Evolutionary conservation across 1,140 invertebrate genomes (phyloP).

Genomic region (Ips nitidus): DNA sequence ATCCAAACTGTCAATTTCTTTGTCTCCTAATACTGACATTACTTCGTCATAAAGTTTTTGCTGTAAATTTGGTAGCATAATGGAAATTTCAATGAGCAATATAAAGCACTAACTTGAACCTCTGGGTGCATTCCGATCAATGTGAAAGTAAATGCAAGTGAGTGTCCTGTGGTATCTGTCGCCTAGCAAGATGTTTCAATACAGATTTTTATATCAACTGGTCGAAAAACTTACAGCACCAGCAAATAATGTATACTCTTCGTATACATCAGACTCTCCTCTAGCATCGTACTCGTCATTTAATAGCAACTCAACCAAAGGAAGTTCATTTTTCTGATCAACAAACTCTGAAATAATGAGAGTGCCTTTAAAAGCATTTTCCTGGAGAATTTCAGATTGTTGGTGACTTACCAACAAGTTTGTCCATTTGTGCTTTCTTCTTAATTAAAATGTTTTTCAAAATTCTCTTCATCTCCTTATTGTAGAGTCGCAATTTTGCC

Average conservation of each 20-base stretch:
- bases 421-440: background rate
- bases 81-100: background rate
- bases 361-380: background rate
- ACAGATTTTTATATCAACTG: background rate
- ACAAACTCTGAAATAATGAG: conserved; percentile 4
- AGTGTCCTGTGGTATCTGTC: conserved; percentile 17
- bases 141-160: conserved; percentile 8
- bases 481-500: background rate
- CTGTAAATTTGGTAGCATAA: background rate
- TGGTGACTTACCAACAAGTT: background rate
- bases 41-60: conserved; percentile 18
- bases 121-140: conserved; percentile 13
- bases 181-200: conserved; percentile 8
- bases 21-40: conserved; percentile 6
- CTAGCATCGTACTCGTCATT: background rate
- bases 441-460: background rate
- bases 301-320: background rate
- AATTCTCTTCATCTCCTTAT: background rate
- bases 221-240: conserved; percentile 1
- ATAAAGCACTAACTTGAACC: background rate
- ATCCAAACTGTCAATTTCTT: background rate
- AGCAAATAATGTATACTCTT: conserved; percentile 7
- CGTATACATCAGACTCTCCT: background rate
- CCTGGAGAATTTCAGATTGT: background rate
- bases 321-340: background rate